Conservation (phyloP, 2,888 invertebrate genomes). For the Lepidocyrtinus sp. region DNA sequence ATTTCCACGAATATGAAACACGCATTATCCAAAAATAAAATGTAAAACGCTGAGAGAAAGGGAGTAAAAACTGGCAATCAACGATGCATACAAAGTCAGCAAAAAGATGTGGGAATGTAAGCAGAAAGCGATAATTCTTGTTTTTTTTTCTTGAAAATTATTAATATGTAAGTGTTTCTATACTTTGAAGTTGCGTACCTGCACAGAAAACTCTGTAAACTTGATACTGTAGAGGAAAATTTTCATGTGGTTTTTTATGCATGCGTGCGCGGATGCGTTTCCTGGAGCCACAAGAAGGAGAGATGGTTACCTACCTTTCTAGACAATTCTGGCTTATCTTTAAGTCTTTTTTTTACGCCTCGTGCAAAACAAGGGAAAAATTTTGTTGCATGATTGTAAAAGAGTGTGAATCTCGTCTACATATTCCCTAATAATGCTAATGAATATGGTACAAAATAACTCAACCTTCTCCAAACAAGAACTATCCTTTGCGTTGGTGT, state of each 20-base stretch:
- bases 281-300: slow-evolving; percentile 47
- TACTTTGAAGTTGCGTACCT: neutral
- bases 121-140: too few relatives aligned
- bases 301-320: too few relatives aligned
- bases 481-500: neutral
- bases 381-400: neutral
- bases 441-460: neutral
- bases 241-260: slow-evolving; percentile 53
- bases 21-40: too few relatives aligned
- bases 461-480: neutral
- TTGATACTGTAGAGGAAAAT: neutral
- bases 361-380: neutral
- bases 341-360: neutral
- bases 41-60: too few relatives aligned
- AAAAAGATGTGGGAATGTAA: too few relatives aligned
- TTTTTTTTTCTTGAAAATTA: too few relatives aligned
- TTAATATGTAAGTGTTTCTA: neutral
- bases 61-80: too few relatives aligned
- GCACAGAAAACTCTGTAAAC: neutral
- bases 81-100: too few relatives aligned
- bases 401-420: neutral
- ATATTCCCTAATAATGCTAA: neutral
- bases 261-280: slow-evolving; percentile 58
- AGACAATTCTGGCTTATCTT: too few relatives aligned
- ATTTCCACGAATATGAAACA: too few relatives aligned